Percentiles rank a stretch among this genome's conserved stretches.
These are phyloP conservation scores for Oreonectes daqikongensis DNA, from an alignment of 2,797 vertebrate species.

Conservation along the genomic window DNA sequence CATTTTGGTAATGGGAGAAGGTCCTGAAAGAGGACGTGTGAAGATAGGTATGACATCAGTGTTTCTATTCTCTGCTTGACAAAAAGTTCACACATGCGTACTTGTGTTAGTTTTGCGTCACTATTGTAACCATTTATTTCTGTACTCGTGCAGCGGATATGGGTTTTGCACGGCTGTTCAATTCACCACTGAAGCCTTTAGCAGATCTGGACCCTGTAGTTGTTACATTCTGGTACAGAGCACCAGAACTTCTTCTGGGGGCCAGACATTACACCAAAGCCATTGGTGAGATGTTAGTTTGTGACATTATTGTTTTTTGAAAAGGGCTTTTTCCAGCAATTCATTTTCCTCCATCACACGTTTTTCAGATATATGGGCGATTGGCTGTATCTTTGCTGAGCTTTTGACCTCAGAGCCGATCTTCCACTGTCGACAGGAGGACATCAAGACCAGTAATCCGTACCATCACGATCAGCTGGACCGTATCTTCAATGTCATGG, in stretches of 20 bases:
- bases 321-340: not conserved
- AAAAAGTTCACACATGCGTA: not conserved
- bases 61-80: not conserved
- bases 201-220: conserved; percentile 99
- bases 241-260: conserved; percentile 96
- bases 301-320: not conserved
- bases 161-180: conserved; percentile 99
- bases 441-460: conserved; percentile 99
- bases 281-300: conserved; percentile 85
- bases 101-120: not conserved
- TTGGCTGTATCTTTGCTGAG: conserved; percentile 99
- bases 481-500: conserved; percentile 99
- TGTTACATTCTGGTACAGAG: conserved; percentile 99
- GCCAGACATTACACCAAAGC: conserved; percentile 99
- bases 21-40: conserved; percentile 98
- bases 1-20: conserved; percentile 99
- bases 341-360: not conserved
- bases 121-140: not conserved
- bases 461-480: conserved; percentile 99
- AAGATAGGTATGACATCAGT: conserved; percentile 90
- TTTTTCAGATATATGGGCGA: conserved; percentile 96
- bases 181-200: conserved; percentile 99
- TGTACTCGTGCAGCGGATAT: conserved; percentile 86
- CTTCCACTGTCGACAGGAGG: conserved; percentile 99
- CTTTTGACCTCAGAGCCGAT: conserved; percentile 99